Percentiles rank a stretch among this genome's conserved stretches.
Evolutionary conservation across 2,797 vertebrate genomes (phyloP).

Genomic region (Protosalanx chinensis): DNA sequence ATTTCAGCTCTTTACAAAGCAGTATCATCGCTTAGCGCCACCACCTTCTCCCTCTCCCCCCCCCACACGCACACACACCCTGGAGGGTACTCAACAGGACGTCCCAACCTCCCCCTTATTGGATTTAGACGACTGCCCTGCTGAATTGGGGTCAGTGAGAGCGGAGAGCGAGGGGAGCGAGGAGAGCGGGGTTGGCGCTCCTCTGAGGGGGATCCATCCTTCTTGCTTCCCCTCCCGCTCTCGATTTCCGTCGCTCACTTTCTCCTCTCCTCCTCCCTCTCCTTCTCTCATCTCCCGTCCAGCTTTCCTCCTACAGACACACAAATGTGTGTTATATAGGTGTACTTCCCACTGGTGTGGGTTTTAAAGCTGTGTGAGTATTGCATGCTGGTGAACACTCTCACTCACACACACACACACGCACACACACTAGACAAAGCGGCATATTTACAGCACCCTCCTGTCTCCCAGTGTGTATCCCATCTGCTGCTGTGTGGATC

Average conservation of each 20-base stretch:
- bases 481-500: too few relatives aligned
- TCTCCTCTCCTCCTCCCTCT: neutral
- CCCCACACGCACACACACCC: conserved; percentile 9
- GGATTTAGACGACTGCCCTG: conserved; percentile 19
- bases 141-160: conserved; percentile 14
- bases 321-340: too few relatives aligned
- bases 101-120: conserved; percentile 17
- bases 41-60: neutral
- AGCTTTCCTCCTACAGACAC: too few relatives aligned
- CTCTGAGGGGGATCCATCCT: neutral
- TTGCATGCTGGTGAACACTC: too few relatives aligned
- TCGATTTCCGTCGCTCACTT: neutral
- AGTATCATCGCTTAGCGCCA: too few relatives aligned
- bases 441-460: too few relatives aligned
- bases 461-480: neutral
- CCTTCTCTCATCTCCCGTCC: neutral
- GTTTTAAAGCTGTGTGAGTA: too few relatives aligned
- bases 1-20: too few relatives aligned
- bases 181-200: neutral
- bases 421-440: too few relatives aligned
- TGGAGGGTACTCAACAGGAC: conserved; percentile 4
- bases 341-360: too few relatives aligned
- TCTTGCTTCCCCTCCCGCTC: neutral
- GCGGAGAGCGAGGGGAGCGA: neutral
- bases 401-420: too few relatives aligned